Base-by-base conservation (phyloP, 2,113 vertebrate genomes). In the Tenrec ecaudatus region DNA sequence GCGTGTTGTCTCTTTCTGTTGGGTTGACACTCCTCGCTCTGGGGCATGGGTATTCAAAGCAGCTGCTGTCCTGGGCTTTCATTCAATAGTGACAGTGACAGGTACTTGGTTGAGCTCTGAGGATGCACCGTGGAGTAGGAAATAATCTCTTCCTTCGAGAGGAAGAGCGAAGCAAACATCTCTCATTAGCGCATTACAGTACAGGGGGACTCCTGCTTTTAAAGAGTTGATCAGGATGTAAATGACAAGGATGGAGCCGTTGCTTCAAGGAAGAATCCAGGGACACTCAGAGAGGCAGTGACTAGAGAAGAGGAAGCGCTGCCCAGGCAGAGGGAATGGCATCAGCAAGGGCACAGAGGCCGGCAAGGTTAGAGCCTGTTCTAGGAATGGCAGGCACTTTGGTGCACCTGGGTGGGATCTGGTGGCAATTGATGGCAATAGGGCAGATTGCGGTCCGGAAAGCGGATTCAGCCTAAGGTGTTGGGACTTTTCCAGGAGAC, bases 121-220 rank as follows among this genome's bases (percentile, higher is more conserved):
- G 66, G 62, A 60, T 71, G 23, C 31, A 31, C 62, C 2, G 53
- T 8, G 43, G 27, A 86, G 20, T 57, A 76, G 80, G 83, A 82
- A 91, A 19, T 20, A 33, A 20, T 79, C 73, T 53, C 58, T 87
- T 69, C 23, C 79, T 90, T 87, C 84, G 75, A 79, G 92, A 95
- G 33, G 81, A 38, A 81, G 19, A 75, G 40, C 64, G 53, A 93
- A 60, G 43, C 71, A 62, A 71, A 82, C 33, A 12, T 68, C 36
- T 68, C 36, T 33, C 53, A 4, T 75, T 57, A 23, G 73, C 15
- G 36, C 19, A 22, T 23, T 47, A 17, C 38, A 31, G 77, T 27
- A 6, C 22, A 33, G 17, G 62, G 71, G 22, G 81, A 22, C 25
- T 93, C 84, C 38, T 68, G 38, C 68, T 47, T 0, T 38, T 0